Base-by-base conservation (phyloP, 2,113 vertebrate species). In the Cheirogaleus medius region DNA sequence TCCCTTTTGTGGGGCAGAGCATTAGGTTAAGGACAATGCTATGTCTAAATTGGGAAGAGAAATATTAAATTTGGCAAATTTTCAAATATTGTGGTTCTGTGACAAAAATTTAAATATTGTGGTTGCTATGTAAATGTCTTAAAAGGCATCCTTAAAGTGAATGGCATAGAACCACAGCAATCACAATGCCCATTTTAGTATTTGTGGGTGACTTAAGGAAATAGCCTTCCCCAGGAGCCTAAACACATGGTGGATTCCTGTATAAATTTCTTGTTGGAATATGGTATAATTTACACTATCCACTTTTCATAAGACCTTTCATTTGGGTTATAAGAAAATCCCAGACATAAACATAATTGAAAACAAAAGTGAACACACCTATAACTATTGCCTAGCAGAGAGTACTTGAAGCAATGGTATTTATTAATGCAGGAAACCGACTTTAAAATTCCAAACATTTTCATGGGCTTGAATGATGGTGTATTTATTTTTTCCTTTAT, bases 361-460 rank as follows among this genome's bases (percentile, higher is more conserved):
- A 93, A 93, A 96, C 52, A 87, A 96, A 93, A 87, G 23, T 18
- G 64, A 97, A 66, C 25, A 34, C 86, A 74, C n/a, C 27, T 21
- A 5, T 63, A 74, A 66, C 23, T 69, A 73, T 95, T 96, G 87
- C 74, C 32, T 90, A 77, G 81, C 25, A 91, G 49, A 13, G 69
- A 87, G 37, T 52, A 47, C 74, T 83, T 18, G 27, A 71, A 47
- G 37, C 42, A 76, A 2, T 90, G 66, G 10, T 64, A 49, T 89
- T 98, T 94, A 78, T 60, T 93, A 77, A 68, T 60, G 21, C 34
- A 91, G 20, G 82, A 93, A 95, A 87, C 49, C 10, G 74, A 89
- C 47, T 87, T 96, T 89, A 89, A 95, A 68, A 95, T 87, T 37
- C 21, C 23, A 71, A 82, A 83, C 37, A 8, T 88, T 94, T 96